These are phyloP conservation scores for Xerus inauris DNA, from an alignment of 2,113 vertebrate genomes.

Conservation along the genomic window DNA sequence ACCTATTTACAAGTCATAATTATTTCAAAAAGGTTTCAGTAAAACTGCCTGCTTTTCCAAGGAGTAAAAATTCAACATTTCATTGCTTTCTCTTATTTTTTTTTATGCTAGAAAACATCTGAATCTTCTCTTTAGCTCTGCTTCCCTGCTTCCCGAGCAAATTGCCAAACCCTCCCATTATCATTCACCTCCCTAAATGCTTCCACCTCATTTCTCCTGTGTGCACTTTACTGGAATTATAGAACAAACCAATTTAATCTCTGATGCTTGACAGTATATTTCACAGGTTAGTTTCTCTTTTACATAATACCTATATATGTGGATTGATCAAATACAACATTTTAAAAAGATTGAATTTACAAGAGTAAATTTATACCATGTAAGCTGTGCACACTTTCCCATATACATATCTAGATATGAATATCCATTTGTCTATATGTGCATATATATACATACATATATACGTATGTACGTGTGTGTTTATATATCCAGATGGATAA, in stretches of 20 bases:
- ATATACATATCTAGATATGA: background rate
- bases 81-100: slow-evolving; percentile 5
- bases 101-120: background rate
- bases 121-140: slow-evolving; percentile 4
- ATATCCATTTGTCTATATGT: background rate
- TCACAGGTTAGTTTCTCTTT: slow-evolving; percentile 24
- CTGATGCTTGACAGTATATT: background rate
- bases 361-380: background rate
- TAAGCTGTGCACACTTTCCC: background rate
- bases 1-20: background rate
- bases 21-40: background rate
- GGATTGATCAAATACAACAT: slow-evolving; percentile 29
- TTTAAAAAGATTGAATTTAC: background rate
- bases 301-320: background rate
- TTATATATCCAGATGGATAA: background rate
- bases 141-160: background rate
- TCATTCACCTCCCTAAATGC: background rate
- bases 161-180: background rate
- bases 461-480: no score
- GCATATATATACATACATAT: no score
- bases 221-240: background rate
- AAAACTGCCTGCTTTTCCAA: background rate
- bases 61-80: background rate
- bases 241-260: slow-evolving; percentile 11
- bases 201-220: background rate